These are phyloP conservation scores for Oostethus manadensis DNA, from an alignment of 2,113 vertebrate genomes.

Conservation along the genomic window DNA sequence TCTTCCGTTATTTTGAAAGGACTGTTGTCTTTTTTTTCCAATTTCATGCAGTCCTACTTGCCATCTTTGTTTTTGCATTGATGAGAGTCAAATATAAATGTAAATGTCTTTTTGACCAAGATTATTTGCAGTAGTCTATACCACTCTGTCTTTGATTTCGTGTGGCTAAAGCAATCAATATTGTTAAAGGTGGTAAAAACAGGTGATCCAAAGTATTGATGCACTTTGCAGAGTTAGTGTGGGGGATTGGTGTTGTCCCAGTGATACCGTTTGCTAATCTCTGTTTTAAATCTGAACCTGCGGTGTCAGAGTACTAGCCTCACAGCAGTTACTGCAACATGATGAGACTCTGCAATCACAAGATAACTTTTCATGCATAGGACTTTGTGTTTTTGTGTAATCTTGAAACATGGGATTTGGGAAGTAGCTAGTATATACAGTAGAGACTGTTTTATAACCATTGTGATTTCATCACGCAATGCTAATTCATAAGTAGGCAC, in stretches of 20 bases:
- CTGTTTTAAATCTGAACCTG: slow-evolving; percentile 25
- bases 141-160: slow-evolving; percentile 24
- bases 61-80: slow-evolving; percentile 32
- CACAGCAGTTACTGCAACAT: slow-evolving; percentile 2
- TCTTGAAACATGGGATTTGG: slow-evolving; percentile 32
- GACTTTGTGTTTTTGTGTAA: slow-evolving; percentile 32
- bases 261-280: slow-evolving; percentile 18
- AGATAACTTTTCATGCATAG: slow-evolving; percentile 32
- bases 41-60: slow-evolving; percentile 18
- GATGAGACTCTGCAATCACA: slow-evolving; percentile 35
- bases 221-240: slow-evolving; percentile 54
- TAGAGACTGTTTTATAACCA: slow-evolving; percentile 33
- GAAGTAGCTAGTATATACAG: slow-evolving; percentile 24
- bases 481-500: slow-evolving; percentile 31
- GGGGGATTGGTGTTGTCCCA: slow-evolving; percentile 14
- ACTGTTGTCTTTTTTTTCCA: slow-evolving; percentile 17
- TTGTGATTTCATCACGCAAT: slow-evolving; percentile 37
- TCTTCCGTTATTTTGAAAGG: slow-evolving; percentile 40
- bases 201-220: slow-evolving; percentile 59
- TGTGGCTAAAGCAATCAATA: slow-evolving; percentile 7
- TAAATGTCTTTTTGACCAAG: background rate
- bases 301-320: slow-evolving; percentile 7
- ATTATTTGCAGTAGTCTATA: slow-evolving; percentile 13
- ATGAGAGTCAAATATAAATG: slow-evolving; percentile 11
- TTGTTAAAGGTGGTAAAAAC: slow-evolving; percentile 22